Conservation (phyloP, 2,797 vertebrate genomes). For the Enteromius paludinosus region DNA sequence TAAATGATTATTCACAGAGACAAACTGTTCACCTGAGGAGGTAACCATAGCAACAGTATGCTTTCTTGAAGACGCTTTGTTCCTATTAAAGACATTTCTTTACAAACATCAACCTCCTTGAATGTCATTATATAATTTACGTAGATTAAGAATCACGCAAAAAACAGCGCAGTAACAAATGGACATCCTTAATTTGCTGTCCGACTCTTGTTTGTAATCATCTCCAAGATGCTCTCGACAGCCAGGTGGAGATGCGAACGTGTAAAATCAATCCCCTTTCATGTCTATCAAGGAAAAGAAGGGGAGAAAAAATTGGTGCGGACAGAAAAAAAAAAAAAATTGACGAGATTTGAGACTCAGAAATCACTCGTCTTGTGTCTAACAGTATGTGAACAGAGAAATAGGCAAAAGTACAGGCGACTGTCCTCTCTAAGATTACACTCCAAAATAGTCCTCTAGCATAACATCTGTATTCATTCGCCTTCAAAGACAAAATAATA, state of each 20-base stretch:
- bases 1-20: neutral
- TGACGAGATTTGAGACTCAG: conserved; percentile 31
- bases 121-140: conserved; percentile 3
- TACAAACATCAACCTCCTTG: neutral
- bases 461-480: conserved; percentile 67
- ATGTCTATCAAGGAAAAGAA: conserved; percentile 27
- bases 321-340: neutral
- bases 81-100: neutral
- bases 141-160: neutral
- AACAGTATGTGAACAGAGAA: conserved; percentile 35
- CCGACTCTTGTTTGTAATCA: conserved; percentile 13
- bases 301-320: neutral
- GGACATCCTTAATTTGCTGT: conserved; percentile 18
- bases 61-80: neutral
- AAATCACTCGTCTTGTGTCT: conserved; percentile 20
- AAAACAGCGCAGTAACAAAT: conserved; percentile 11
- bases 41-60: conserved; percentile 29
- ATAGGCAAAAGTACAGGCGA: conserved; percentile 40
- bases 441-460: conserved; percentile 53
- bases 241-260: neutral
- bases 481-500: conserved; percentile 66
- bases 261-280: conserved; percentile 27
- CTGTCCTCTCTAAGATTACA: conserved; percentile 62
- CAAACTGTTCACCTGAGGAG: neutral
- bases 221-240: conserved; percentile 6